Evolutionary conservation across 1,140 invertebrate species (phyloP).

Genomic region (Delia radicum): DNA sequence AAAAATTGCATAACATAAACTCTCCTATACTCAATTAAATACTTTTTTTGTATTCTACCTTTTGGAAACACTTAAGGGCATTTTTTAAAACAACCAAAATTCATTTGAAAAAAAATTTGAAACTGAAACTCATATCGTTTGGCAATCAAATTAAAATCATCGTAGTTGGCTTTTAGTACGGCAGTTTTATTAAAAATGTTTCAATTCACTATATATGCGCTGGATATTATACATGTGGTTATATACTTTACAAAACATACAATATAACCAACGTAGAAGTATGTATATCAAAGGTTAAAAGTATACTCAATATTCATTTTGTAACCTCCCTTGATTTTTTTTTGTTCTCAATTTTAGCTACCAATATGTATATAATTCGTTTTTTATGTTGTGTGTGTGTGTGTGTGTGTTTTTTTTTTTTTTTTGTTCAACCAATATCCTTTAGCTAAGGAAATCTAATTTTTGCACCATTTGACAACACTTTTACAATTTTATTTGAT

Average conservation of each 20-base stretch:
- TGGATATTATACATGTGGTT: not conserved
- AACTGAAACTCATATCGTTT: conserved; percentile 5
- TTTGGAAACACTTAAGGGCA: conserved; percentile 3
- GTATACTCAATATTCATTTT: conserved; percentile 8
- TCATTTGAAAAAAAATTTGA: not conserved
- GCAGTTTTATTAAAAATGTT: not conserved
- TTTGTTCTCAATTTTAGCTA: not conserved
- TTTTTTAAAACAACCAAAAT: not conserved
- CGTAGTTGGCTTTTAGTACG: conserved; percentile 8
- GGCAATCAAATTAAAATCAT: conserved; percentile 14
- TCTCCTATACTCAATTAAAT: not conserved
- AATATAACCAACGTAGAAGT: not conserved
- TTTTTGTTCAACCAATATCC: not conserved
- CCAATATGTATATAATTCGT: no score
- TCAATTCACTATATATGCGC: not conserved
- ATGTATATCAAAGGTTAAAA: conserved; percentile 5
- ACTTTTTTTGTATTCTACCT: not conserved
- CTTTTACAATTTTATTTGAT: conserved; percentile 19
- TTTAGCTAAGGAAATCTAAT: conserved; percentile 19
- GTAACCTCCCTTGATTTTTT: not conserved
- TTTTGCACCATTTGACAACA: conserved; percentile 20
- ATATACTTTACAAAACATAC: no score
- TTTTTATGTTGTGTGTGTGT: not conserved
- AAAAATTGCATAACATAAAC: not conserved
- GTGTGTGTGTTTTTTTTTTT: not conserved